These are phyloP conservation scores for Macrobrachium nipponense DNA, from an alignment of 1,140 invertebrate species.

Conservation along the genomic window DNA sequence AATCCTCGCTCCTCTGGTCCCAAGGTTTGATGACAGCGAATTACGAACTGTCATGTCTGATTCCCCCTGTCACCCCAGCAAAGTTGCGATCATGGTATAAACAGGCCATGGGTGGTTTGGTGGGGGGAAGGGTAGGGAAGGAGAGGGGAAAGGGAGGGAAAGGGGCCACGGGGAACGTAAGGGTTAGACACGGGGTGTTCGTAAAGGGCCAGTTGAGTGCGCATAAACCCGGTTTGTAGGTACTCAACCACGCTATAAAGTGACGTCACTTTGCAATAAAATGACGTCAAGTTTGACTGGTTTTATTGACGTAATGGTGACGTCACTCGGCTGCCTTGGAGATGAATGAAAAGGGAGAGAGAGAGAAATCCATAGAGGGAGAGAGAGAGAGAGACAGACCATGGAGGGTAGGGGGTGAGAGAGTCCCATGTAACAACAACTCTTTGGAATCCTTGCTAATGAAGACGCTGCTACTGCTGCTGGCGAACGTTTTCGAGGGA, in stretches of 20 bases:
- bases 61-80: too few relatives aligned
- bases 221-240: slow-evolving; percentile 60
- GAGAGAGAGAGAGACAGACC: slow-evolving; percentile 1
- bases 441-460: slow-evolving; percentile 28
- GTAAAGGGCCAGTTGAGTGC: slow-evolving; percentile 39
- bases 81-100: too few relatives aligned
- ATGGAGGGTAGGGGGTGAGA: neutral
- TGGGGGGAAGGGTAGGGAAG: neutral
- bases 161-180: neutral
- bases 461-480: slow-evolving; percentile 18
- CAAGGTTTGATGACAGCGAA: too few relatives aligned
- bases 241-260: slow-evolving; percentile 60
- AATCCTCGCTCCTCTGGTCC: too few relatives aligned
- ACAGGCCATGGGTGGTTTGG: neutral
- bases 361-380: slow-evolving; percentile 37
- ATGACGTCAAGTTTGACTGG: slow-evolving; percentile 59
- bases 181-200: neutral
- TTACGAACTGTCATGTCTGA: too few relatives aligned
- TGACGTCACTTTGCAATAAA: slow-evolving; percentile 60
- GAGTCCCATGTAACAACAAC: slow-evolving; percentile 19
- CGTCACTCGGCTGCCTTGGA: slow-evolving; percentile 48
- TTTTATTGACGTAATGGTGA: slow-evolving; percentile 54
- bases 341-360: slow-evolving; percentile 45
- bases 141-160: neutral
- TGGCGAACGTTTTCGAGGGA: too few relatives aligned